Base-by-base conservation (phyloP, 2,888 invertebrate species). In the Eilema sororculum region DNA sequence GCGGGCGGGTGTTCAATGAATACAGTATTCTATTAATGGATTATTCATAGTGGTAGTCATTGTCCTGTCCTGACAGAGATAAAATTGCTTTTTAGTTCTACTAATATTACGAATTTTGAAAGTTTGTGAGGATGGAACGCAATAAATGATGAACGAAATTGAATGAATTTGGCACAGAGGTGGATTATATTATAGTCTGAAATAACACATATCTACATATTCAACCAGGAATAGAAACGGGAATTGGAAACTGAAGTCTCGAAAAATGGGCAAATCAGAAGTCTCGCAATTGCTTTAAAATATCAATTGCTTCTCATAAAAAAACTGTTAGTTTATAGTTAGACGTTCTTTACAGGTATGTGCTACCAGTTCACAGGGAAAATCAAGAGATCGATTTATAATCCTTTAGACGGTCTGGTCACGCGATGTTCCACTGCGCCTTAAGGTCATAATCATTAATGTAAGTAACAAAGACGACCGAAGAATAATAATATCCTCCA, bases 361-460 rank as follows among this genome's bases (percentile, higher is more conserved):
- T n/a, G 33, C 12, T 61, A 16, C 37, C 46, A 37, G 63, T 25
- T 64, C 25, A 64, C n/a, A 52, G n/a, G n/a, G n/a, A 52, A 64
- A 52, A 30, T 52, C 46, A 28, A 52, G 46, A n/a, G n/a, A 52
- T 46, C n/a, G 20, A 46, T 52, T 64, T 28, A 63, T 24, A 57
- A 46, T 46, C 24, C 20, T 25, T 46, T 10, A 46, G 37, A 22
- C 16, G 12, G 10, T 24, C 52, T 64, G 28, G 64, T 52, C 28
- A 64, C 52, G 52, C 64, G 52, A 64, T 64, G 10, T 28, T 22
- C 28, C n/a, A 13, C 28, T 28, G 64, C n/a, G 16, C 28, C 64
- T 28, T 41, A 52, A 60, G 60, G 60, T 30, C 25, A n/a, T 60
- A 63, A 62, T 52, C 13, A 30, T 37, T 63, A 64, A 57, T 57